Conservation (phyloP, 1,140 invertebrate species). For the Drosophila leontia region DNA sequence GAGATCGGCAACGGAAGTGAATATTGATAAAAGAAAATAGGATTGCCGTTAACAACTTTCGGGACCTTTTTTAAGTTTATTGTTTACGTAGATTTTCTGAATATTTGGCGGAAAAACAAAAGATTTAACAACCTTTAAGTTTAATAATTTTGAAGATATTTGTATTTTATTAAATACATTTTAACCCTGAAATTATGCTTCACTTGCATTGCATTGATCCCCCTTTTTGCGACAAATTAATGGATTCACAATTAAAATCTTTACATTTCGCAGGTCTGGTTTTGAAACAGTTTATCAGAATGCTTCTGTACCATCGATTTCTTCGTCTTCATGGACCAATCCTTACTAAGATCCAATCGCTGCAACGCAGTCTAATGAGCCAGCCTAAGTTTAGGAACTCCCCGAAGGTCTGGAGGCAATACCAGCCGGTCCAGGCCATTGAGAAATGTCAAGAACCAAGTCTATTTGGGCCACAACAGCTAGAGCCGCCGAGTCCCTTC, state of each 20-base stretch:
- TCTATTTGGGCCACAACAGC: slow-evolving; percentile 7
- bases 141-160: background rate
- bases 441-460: slow-evolving; percentile 20
- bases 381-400: background rate
- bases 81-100: background rate
- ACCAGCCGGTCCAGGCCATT: background rate
- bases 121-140: no score
- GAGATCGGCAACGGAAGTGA: background rate
- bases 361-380: slow-evolving; percentile 21
- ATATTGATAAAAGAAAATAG: background rate
- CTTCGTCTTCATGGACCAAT: slow-evolving; percentile 12
- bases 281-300: background rate
- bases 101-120: no score
- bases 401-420: slow-evolving; percentile 9
- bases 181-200: slow-evolving; percentile 37
- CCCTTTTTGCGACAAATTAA: background rate
- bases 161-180: background rate
- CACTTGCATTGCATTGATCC: background rate
- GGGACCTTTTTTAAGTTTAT: no score
- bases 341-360: slow-evolving; percentile 5
- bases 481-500: slow-evolving; percentile 8
- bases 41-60: background rate
- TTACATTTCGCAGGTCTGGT: background rate
- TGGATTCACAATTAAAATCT: background rate
- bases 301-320: slow-evolving; percentile 13